Percentiles rank a stretch among this genome's conserved stretches.
Evolutionary conservation across 2,888 invertebrate genomes (phyloP).

Genomic region (Lasioglossum pauxillum): DNA sequence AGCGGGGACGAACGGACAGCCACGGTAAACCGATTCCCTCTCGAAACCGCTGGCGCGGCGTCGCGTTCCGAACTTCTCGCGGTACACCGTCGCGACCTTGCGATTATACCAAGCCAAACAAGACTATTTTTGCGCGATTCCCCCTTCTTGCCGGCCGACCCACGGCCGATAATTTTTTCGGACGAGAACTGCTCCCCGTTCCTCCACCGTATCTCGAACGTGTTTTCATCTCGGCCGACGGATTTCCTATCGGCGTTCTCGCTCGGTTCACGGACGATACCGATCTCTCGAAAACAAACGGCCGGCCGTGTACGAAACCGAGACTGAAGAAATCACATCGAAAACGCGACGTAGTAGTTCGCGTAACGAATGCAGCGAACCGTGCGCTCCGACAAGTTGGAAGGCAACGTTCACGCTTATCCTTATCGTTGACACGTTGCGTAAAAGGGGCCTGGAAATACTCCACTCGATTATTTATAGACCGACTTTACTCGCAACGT

Average conservation of each 20-base stretch:
- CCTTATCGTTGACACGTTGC: constrained; percentile 74
- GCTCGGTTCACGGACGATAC: not conserved
- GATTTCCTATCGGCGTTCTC: not conserved
- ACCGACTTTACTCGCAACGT: constrained; percentile 55
- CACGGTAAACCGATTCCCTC: constrained; percentile 12
- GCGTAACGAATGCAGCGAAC: constrained; percentile 21
- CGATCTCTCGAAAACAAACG: not conserved
- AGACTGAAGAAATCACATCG: not conserved
- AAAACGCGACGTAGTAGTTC: not conserved
- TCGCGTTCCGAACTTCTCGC: not conserved
- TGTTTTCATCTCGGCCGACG: not conserved
- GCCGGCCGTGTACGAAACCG: not conserved
- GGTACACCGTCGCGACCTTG: constrained; percentile 56
- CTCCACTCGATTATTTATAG: constrained; percentile 75
- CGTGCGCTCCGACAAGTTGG: constrained; percentile 50
- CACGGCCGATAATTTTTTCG: constrained; percentile 43
- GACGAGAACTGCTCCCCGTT: not conserved
- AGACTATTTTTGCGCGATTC: constrained; percentile 59
- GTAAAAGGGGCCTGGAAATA: constrained; percentile 75
- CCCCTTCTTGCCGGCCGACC: constrained; percentile 14
- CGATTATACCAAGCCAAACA: constrained; percentile 61
- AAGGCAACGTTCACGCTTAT: constrained; percentile 71
- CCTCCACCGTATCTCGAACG: not conserved
- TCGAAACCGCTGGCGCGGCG: not conserved
- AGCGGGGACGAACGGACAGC: not conserved